Base-by-base conservation (phyloP, 2,797 vertebrate species). In the Hippocampus kuda region DNA sequence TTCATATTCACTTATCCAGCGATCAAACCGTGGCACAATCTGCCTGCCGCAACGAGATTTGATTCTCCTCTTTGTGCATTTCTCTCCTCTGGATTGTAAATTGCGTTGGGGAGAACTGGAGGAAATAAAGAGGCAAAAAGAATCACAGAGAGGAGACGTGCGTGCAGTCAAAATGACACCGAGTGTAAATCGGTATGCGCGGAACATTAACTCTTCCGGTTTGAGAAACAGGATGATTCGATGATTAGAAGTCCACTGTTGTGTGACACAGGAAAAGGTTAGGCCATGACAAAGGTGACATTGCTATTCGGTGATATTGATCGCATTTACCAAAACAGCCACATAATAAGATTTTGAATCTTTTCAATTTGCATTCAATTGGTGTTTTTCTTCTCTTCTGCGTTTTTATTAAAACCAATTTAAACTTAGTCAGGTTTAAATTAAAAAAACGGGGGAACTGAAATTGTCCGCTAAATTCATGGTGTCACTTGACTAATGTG, bases 141-240 rank as follows among this genome's bases (percentile, higher is more conserved):
- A 46, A 65, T 16, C 16, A 7, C 24, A 48, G 24, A 24, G 44
- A 27, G 41, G 63, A 65, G 24, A 48, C 69, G 68, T 71, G 64
- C 72, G 46, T 44, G 48, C 64, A 9, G 66, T 68, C 57, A 77
- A 73, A 73, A 72, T 83, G 78, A 76, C 76, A 81, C 13, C 72
- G 83, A 79, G 65, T 81, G 53, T 74, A 80, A 78, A 80, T 83
- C 67, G 77, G 66, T 75, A 65, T 70, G 59, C 67, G 73, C 30
- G 73, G 69, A 76, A 73, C 68, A 79, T 79, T 77, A 78, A 83
- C 65, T 72, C 75, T 70, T 68, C 71, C 70, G 64, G 62, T 73
- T 48, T 74, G 64, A 57, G 57, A 59, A 67, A 66, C 24, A 42
- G 24, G 44, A 65, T 65, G 63, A 65, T 44, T 15, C 16, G 41